Evolutionary conservation across 2,888 invertebrate species (phyloP).

Genomic region (Philopedon plagiatum): DNA sequence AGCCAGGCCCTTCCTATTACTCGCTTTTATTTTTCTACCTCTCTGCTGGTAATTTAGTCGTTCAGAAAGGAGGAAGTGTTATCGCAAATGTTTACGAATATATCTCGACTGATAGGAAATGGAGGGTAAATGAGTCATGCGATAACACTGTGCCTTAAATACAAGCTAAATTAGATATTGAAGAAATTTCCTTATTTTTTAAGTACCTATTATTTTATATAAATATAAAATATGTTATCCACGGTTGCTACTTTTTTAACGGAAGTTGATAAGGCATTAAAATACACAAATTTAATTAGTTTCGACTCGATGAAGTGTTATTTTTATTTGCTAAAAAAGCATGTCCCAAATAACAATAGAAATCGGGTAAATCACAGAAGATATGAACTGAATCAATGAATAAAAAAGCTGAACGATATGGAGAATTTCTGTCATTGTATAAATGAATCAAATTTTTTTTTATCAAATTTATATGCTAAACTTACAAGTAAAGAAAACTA

Average conservation of each 20-base stretch:
- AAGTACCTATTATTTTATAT: background rate
- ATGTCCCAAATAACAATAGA: no score
- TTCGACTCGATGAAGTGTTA: background rate
- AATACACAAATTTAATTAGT: background rate
- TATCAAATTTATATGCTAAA: no score
- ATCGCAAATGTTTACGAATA: background rate
- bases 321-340: no score
- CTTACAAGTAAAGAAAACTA: no score
- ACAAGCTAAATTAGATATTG: background rate
- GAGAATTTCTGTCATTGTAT: no score
- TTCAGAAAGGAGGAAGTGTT: background rate
- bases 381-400: no score
- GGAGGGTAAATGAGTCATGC: background rate
- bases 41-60: background rate
- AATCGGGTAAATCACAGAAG: no score
- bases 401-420: no score
- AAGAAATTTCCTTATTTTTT: background rate
- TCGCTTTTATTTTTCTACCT: constrained; percentile 8
- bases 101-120: background rate
- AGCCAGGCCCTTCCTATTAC: constrained; percentile 21
- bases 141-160: background rate
- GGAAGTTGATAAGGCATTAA: background rate
- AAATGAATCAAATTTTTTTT: no score
- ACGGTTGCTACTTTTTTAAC: no score
- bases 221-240: no score